Percentiles rank a stretch among this genome's conserved stretches.
These are phyloP conservation scores for Miopithecus talapoin DNA, from an alignment of 2,797 vertebrate species.

Conservation along the genomic window DNA sequence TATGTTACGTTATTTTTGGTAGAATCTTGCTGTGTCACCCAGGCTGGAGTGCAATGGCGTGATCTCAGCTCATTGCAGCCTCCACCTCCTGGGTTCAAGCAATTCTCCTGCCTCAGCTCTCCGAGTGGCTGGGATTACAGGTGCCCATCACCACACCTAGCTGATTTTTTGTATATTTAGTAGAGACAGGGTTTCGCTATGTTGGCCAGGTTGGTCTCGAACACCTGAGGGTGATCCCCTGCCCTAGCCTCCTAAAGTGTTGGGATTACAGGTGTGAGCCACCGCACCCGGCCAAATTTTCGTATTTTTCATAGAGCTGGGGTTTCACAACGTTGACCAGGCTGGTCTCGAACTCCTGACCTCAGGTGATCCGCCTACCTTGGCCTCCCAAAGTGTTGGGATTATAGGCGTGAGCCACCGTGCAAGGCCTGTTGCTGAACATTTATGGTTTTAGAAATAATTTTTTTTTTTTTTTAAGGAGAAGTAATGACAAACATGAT, in stretches of 20 bases:
- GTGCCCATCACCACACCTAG: background rate
- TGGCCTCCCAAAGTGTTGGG: background rate
- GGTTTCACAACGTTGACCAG: background rate
- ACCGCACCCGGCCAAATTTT: accelerated
- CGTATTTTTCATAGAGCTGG: background rate
- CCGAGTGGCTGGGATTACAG: background rate
- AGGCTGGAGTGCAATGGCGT: background rate
- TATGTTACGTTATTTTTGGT: too few species aligned
- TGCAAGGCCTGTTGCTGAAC: background rate
- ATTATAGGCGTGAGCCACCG: background rate
- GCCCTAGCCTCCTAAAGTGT: too few species aligned
- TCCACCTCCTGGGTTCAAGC: background rate
- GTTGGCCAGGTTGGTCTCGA: background rate
- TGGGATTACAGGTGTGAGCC: too few species aligned
- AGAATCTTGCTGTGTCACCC: background rate
- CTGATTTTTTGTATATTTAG: background rate
- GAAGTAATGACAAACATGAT: background rate
- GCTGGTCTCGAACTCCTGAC: background rate
- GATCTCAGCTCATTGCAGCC: background rate
- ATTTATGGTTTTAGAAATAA: background rate
- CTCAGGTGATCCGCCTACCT: background rate
- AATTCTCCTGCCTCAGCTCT: background rate
- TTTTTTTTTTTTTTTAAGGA: background rate
- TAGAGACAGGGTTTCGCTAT: background rate
- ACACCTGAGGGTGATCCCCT: too few species aligned